Conservation (phyloP, 2,113 vertebrate species). For the Jacana jacana region DNA sequence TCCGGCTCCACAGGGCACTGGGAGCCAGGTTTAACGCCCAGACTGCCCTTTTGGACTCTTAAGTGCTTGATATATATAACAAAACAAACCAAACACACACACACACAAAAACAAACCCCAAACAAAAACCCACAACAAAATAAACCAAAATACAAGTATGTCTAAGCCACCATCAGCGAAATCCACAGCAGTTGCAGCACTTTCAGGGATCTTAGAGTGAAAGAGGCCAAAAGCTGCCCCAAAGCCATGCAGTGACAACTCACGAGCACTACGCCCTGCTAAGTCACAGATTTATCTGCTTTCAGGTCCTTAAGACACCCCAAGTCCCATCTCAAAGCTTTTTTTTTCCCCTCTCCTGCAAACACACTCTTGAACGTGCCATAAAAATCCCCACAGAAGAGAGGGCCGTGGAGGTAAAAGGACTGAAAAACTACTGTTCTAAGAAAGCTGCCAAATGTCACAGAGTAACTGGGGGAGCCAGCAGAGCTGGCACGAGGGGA, state of each 20-base stretch:
- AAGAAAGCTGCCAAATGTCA: neutral
- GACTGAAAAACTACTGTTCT: neutral
- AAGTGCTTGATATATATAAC: neutral
- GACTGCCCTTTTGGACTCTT: neutral
- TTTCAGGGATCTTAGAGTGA: neutral
- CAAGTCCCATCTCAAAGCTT: neutral
- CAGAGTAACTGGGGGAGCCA: accelerated
- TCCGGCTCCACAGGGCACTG: neutral
- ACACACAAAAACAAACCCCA: too few species aligned
- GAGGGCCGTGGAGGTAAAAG: neutral
- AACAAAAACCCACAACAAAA: neutral
- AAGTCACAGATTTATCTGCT: neutral
- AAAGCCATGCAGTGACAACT: neutral
- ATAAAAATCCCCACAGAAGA: accelerated
- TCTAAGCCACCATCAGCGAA: neutral
- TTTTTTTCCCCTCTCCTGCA: neutral
- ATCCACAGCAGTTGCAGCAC: neutral
- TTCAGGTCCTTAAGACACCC: neutral
- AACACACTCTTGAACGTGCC: accelerated
- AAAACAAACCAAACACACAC: too few species aligned
- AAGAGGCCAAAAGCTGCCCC: neutral
- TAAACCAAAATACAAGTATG: accelerated
- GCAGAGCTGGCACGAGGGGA: neutral
- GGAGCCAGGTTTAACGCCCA: neutral
- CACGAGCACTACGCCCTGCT: accelerated